Base-by-base conservation (phyloP, 2,888 invertebrate genomes). In the Microctonus brassicae region DNA sequence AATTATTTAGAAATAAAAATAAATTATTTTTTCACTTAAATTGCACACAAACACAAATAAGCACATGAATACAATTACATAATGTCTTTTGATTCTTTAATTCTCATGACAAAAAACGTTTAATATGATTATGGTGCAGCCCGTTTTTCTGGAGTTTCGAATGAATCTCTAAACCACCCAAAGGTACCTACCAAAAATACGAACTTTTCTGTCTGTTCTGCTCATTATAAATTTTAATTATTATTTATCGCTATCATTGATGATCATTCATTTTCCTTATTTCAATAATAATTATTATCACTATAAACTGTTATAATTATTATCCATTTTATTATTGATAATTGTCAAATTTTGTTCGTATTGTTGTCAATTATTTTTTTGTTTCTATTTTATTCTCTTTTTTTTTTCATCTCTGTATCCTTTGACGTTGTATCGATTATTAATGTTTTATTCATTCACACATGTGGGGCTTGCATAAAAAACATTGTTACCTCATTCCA, bases 61-160 rank as follows among this genome's bases (percentile, higher is more conserved):
- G 17, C 47, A 47, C 47, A 47, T 17, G 17, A 7, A 47, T 17
- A 47, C 47, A 47, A 17, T 17, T 9, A 47, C 47, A 47, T 47
- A 6, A 29, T 66, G 75, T 74, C 70, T 62, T 65, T 73, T 70
- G 68, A 81, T 80, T 74, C 70, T 74, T 72, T 73, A 68, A 67
- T 72, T 73, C 63, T 81, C 79, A 77, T 86, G 82, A 85, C 83
- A 42, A 67, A 69, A 69, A 67, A 71, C 60, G 36, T 83, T 87
- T 81, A 82, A 86, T 86, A 83, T 85, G 85, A 29, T 29, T 87
- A 84, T 86, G 86, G 87, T 89, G 90, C 90, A 90, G 90, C 90
- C 90, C 87, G 89, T 90, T 88, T 90, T 89, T 90, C 89, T 90
- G 90, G 90, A 89, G 85, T 90, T 90, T 89, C 88, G 88, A 88